A percentile compares a stretch with the other conserved stretches of the same genome.
Evolutionary conservation across 1,140 invertebrate species (phyloP).

Genomic region (Aphelinus certus): DNA sequence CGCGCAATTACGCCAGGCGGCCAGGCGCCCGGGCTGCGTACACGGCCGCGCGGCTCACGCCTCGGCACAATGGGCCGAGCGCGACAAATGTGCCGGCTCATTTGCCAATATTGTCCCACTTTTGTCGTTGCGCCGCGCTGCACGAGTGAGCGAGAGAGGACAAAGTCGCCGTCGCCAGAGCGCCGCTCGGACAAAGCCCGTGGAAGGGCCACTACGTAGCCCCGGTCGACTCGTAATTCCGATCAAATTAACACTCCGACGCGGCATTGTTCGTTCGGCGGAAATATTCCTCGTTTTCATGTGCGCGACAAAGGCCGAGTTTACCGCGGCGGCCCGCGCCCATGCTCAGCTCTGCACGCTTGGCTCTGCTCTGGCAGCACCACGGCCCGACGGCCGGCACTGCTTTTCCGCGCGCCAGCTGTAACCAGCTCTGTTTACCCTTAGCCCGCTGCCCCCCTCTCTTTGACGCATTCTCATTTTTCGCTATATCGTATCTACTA

Average conservation of each 20-base stretch:
- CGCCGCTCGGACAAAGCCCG: neutral
- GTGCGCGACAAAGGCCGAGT: constrained; percentile 5
- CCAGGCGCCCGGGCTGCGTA: constrained; percentile 34
- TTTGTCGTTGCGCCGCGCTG: constrained; percentile 47
- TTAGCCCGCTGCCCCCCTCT: no score
- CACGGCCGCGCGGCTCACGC: constrained; percentile 46
- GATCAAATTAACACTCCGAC: constrained; percentile 37
- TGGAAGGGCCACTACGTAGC: constrained; percentile 14
- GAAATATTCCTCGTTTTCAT: constrained; percentile 12
- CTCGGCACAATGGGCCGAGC: constrained; percentile 50
- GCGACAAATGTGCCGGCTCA: constrained; percentile 59
- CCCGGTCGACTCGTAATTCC: constrained; percentile 26
- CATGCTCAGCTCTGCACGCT: no score
- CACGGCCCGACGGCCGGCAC: no score
- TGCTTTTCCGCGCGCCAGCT: no score
- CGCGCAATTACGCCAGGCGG: constrained; percentile 53
- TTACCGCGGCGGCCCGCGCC: neutral
- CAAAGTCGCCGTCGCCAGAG: neutral
- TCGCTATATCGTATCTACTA: no score
- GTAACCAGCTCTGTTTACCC: no score
- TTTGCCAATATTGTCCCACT: constrained; percentile 66
- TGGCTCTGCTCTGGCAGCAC: no score
- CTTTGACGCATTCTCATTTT: no score
- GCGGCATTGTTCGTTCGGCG: constrained; percentile 3
- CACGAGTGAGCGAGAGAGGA: constrained; percentile 23